Base-by-base conservation (phyloP, 2,113 vertebrate genomes). In the Gymnorhina tibicen region DNA sequence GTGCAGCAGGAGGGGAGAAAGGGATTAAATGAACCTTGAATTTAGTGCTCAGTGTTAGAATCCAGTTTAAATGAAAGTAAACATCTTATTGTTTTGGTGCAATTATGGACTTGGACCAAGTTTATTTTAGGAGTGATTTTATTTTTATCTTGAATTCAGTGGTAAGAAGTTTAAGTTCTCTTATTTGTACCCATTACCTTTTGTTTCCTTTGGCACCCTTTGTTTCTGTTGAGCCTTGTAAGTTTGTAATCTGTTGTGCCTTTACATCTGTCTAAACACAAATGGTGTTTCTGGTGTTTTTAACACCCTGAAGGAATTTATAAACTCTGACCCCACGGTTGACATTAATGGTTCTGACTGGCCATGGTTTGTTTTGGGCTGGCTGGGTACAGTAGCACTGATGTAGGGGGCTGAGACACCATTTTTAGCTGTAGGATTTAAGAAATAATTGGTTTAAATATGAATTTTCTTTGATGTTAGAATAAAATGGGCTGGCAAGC, bases 221-320 rank as follows among this genome's bases (percentile, higher is more conserved):
- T 76, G 24, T 60, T 91, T 89, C 76, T 78, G 41, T 50, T 80
- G 88, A 85, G 53, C 20, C n/a, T 85, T 67, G 4, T 24, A 46
- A 78, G 3, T 78, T 44, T 35, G 28, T 80, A 50, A 59, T 79
- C 46, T 86, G 12, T 76, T 85, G 55, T 78, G 28, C 59, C 52
- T 94, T 89, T 82, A 58, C 55, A 24, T 85, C 72, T 93, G 64
- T 93, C 83, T 81, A 94, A 95, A 95, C 60, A 62, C 52, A 83
- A 93, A 91, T 52, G 64, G 74, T 77, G 44, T 85, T 95, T 91
- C 88, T 92, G 47, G 35, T 89, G 56, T 60, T 92, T 91, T 94
- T 84, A 94, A 59, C 56, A 66, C 66, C 30, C 62, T 50, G 30
- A 72, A 91, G 62, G 46, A 72, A 72, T 93, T 83, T 80, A 52